Percentiles rank a stretch among this genome's conserved stretches.
phyloP scores from a whole-genome alignment of 2,888 invertebrate genomes.

The Lithophane semibrunnea region DNA sequence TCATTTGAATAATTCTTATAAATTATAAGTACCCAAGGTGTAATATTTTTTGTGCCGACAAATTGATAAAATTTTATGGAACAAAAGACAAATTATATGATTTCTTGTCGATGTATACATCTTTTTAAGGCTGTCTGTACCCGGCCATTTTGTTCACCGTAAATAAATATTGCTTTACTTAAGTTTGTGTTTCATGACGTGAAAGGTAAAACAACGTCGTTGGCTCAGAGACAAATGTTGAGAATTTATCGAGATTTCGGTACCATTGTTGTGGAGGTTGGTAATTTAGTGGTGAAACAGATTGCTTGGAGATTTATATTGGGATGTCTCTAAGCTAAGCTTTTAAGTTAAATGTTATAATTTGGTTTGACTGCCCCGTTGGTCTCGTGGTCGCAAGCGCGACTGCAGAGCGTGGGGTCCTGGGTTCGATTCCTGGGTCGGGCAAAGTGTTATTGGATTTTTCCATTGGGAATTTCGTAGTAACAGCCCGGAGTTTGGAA shows the following conservation, averaged over 20 bases:
- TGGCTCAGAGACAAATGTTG: slow-evolving; percentile 49
- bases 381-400: too few species aligned
- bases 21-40: not conserved
- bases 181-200: slow-evolving; percentile 56
- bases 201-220: slow-evolving; percentile 55
- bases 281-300: slow-evolving; percentile 35
- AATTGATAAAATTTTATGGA: not conserved
- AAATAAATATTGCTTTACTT: slow-evolving; percentile 77
- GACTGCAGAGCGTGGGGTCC: too few species aligned
- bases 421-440: too few species aligned
- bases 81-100: not conserved
- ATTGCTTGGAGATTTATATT: slow-evolving; percentile 20
- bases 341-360: slow-evolving; percentile 16
- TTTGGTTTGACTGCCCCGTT: too few species aligned
- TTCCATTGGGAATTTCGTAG: too few species aligned
- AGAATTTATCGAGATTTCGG: slow-evolving; percentile 54
- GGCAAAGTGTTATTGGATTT: too few species aligned
- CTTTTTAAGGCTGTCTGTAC: not conserved
- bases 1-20: too few species aligned
- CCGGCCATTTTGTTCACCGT: slow-evolving; percentile 71
- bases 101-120: not conserved
- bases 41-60: not conserved
- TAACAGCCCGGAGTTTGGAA: too few species aligned
- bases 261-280: slow-evolving; percentile 30
- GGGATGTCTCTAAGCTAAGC: slow-evolving; percentile 30